Conservation (phyloP, 2,888 invertebrate species). For the Stictocephala bisonia region DNA sequence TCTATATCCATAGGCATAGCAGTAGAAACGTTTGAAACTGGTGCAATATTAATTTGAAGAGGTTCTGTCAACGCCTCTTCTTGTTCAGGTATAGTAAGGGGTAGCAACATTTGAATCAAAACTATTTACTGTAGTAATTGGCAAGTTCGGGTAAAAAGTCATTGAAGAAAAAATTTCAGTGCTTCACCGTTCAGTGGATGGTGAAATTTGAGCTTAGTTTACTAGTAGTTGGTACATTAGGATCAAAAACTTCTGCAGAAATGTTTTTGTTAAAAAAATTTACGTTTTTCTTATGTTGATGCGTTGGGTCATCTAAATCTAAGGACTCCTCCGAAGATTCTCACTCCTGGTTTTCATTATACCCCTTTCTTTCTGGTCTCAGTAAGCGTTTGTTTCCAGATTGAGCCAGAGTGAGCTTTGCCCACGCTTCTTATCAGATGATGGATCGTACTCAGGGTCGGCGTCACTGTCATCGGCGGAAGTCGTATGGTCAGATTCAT, state of each 20-base stretch:
- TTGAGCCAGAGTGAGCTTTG: not conserved
- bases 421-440: not conserved
- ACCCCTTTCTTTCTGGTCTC: not conserved
- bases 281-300: not conserved
- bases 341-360: not conserved
- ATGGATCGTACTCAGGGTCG: constrained; percentile 9
- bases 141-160: constrained; percentile 1
- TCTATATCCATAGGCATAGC: not conserved
- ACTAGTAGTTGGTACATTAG: constrained; percentile 17
- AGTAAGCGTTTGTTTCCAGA: too few relatives aligned
- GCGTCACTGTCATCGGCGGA: constrained; percentile 20
- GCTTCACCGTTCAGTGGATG: too few relatives aligned
- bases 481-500: constrained; percentile 9
- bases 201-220: constrained; percentile 5
- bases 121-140: not conserved
- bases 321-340: not conserved
- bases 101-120: not conserved
- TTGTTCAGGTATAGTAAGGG: not conserved
- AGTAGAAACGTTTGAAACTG: not conserved
- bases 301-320: not conserved
- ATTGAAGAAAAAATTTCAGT: not conserved
- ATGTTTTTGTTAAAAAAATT: not conserved
- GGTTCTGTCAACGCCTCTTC: not conserved
- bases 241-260: constrained; percentile 23
- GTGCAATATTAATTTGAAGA: constrained; percentile 8